Evolutionary conservation across 2,113 vertebrate genomes (phyloP), one percentile per base, ranked within the genome.

Genomic region (Electrona antarctica): DNA sequence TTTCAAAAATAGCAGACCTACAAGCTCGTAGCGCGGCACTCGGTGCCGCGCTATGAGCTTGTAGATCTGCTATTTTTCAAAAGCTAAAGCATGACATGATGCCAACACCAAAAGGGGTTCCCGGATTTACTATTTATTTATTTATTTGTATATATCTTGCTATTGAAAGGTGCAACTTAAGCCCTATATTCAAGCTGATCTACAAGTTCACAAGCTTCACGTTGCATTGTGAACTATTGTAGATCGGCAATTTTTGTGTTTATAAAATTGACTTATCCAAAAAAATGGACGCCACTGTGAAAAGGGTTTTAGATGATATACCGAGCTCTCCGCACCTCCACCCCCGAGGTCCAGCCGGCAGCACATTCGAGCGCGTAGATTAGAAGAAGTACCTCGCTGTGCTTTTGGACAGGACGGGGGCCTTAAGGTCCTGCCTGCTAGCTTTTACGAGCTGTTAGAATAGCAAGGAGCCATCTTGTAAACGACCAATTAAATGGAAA

Each of bases 401-500:
- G 60, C 9, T 28, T 69, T 60, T 78, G 33, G 57, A 65, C 73
- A 8, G 10, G 58, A 70, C 60, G 67, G 51, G 51, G 62, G 13
- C 77, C 75, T 57, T 41, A 14, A 69, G 62, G 70, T 78, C 79
- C 77, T 28, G 76, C 60, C 60, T 66, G 67, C 52, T 47, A 59
- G n/a, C 72, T 90, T 90, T 91, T 87, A 91, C 64, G 77, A 87
- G 76, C 80, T 81, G 69, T 80, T 86, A 71, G 74, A 84, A 84
- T 80, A 64, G 69, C 76, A 74, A 41, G 81, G 81, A 76, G 86
- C 66, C 79, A 69, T 88, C 78, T 77, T 87, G 58, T 89, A 88
- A 91, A 92, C 0, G 64, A 76, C 76, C 69, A 83, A 77, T 91
- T 87, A 88, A 89, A 90, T 72, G 68, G 80, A 72, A 82, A 72